A percentile compares a stretch with the other conserved stretches of the same genome.
phyloP scores from a whole-genome alignment of 2,888 invertebrate species.

The Chloroclystis v-ata region DNA sequence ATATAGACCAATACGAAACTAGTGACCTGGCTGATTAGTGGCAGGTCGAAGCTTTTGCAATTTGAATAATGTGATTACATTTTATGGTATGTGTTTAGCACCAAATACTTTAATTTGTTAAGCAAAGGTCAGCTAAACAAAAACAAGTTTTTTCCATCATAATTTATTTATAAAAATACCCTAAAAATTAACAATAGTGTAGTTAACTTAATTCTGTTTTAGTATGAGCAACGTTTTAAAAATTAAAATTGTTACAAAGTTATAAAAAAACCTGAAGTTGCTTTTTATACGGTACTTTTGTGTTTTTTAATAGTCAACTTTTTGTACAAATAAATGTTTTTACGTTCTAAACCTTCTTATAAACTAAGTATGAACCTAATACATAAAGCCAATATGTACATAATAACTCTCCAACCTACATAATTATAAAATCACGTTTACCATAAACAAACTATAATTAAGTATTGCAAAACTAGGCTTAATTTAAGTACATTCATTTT shows the following conservation, averaged over 20 bases:
- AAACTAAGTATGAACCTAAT: not conserved
- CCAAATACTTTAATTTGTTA: too few species aligned
- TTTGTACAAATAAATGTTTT: too few species aligned
- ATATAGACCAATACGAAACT: too few species aligned
- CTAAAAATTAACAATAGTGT: slow-evolving; percentile 44
- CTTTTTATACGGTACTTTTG: too few species aligned
- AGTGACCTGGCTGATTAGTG: too few species aligned
- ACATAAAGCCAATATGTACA: slow-evolving; percentile 27
- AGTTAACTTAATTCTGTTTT: slow-evolving; percentile 32
- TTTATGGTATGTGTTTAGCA: too few species aligned
- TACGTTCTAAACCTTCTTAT: not conserved
- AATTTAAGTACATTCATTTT: slow-evolving; percentile 31
- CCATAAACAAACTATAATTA: slow-evolving; percentile 33
- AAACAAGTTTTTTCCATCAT: slow-evolving; percentile 36
- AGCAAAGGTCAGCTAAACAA: slow-evolving; percentile 8
- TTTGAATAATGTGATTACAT: too few species aligned
- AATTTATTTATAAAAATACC: slow-evolving; percentile 53
- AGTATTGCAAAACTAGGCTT: slow-evolving; percentile 36
- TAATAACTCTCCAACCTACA: slow-evolving; percentile 30
- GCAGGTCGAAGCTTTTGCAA: too few species aligned
- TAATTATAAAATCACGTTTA: slow-evolving; percentile 46
- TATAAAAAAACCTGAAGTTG: too few species aligned
- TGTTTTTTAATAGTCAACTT: too few species aligned
- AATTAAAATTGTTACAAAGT: too few species aligned
- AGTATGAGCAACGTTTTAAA: slow-evolving; percentile 33